phyloP scores from a whole-genome alignment of 1,140 invertebrate species.

The Protaetia brevitarsis region DNA sequence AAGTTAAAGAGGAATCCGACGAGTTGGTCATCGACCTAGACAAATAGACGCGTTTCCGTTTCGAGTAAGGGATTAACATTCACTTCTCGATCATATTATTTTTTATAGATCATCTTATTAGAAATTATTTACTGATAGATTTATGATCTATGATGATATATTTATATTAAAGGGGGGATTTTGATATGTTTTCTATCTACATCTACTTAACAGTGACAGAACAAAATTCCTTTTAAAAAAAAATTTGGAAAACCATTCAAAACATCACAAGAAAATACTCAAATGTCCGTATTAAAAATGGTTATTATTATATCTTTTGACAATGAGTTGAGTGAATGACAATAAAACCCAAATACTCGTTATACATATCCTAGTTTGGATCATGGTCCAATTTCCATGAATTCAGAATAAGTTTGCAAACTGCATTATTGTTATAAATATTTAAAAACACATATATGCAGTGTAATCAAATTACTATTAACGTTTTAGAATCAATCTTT shows the following conservation, averaged over 20 bases:
- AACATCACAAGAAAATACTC: too few relatives aligned
- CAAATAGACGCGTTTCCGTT: background rate
- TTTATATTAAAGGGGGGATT: background rate
- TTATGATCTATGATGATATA: slow-evolving; percentile 14
- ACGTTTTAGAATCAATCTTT: too few relatives aligned
- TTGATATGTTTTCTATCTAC: slow-evolving; percentile 5
- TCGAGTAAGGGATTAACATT: background rate
- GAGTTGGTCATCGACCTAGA: slow-evolving; percentile 16
- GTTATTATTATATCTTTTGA: too few relatives aligned
- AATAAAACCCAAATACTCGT: too few relatives aligned
- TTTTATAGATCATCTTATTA: slow-evolving; percentile 6
- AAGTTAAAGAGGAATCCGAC: slow-evolving; percentile 20
- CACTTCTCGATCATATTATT: background rate
- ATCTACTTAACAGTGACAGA: background rate
- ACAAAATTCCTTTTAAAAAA: background rate
- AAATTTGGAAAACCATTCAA: background rate
- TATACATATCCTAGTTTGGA: too few relatives aligned
- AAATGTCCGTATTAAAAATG: too few relatives aligned
- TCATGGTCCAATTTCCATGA: background rate
- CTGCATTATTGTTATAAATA: too few relatives aligned
- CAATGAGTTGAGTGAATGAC: too few relatives aligned
- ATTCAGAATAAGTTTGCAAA: background rate
- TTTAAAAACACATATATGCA: too few relatives aligned
- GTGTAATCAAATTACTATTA: too few relatives aligned
- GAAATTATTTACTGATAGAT: slow-evolving; percentile 4